These are phyloP conservation scores for Drosophila bunnanda DNA, from an alignment of 2,888 invertebrate genomes.

Conservation along the genomic window DNA sequence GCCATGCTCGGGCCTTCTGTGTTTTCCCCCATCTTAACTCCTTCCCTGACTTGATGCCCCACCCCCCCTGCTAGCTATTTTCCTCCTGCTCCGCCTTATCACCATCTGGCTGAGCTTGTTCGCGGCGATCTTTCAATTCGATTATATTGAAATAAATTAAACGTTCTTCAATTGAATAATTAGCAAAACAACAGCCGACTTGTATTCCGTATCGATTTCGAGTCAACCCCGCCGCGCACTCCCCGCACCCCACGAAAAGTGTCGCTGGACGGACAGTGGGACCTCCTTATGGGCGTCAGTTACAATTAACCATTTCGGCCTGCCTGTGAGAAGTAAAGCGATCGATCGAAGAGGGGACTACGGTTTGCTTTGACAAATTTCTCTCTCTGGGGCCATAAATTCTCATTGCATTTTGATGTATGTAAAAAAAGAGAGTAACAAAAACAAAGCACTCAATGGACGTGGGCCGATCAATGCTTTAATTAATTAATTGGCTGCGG, in stretches of 20 bases:
- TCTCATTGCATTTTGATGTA: conserved; percentile 75
- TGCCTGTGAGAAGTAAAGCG: conserved; percentile 32
- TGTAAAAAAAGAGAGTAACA: conserved; percentile 57
- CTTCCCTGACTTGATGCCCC: conserved; percentile 1
- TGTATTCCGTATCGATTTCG: conserved; percentile 50
- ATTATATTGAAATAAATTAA: conserved; percentile 82
- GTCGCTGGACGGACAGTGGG: conserved; percentile 52
- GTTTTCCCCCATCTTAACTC: conserved; percentile 8
- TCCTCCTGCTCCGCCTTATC: conserved; percentile 12
- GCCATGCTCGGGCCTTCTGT: conserved; percentile 54
- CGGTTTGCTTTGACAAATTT: conserved; percentile 75
- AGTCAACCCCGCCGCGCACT: conserved; percentile 28
- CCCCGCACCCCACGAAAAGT: conserved; percentile 40
- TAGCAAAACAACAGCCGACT: conserved; percentile 58
- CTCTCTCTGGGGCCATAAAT: conserved; percentile 60
- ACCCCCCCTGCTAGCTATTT: conserved; percentile 12
- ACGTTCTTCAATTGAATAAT: conserved; percentile 80
- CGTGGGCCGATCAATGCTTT: conserved; percentile 49
- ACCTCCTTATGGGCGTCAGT: conserved; percentile 65
- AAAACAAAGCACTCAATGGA: conserved; percentile 33
- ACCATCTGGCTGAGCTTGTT: conserved; percentile 45
- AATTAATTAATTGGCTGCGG: conserved; percentile 74
- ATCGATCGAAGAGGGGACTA: conserved; percentile 22
- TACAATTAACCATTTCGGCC: conserved; percentile 65
- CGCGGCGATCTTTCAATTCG: conserved; percentile 81